Evolutionary conservation across 2,797 vertebrate species (phyloP).

Genomic region (Leucoraja ocellata): DNA sequence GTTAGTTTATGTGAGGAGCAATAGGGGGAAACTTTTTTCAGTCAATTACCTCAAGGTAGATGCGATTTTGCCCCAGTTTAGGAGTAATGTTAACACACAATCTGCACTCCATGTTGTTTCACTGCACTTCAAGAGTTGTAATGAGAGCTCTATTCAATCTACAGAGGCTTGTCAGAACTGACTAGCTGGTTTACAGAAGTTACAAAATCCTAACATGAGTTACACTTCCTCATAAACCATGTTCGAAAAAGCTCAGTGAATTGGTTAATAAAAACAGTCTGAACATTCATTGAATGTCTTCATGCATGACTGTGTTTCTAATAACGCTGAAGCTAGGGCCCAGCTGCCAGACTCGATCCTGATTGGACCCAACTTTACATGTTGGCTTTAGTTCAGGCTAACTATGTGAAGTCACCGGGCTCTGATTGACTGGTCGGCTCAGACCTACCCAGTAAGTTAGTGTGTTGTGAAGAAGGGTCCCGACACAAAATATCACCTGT

Average conservation of each 20-base stretch:
- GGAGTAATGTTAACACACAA: not conserved
- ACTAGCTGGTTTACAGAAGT: not conserved
- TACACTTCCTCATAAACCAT: not conserved
- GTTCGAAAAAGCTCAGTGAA: not conserved
- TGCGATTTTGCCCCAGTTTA: not conserved
- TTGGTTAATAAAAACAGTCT: not conserved
- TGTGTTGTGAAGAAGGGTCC: too few species aligned
- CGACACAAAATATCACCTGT: too few species aligned
- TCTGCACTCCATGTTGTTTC: not conserved
- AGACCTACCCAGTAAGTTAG: too few species aligned
- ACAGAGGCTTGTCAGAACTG: not conserved
- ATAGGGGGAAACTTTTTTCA: too few species aligned
- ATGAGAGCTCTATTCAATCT: not conserved
- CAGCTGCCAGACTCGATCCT: too few species aligned
- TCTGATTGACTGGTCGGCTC: too few species aligned
- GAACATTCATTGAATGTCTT: not conserved
- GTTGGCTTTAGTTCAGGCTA: too few species aligned
- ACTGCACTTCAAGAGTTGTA: not conserved
- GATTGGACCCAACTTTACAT: too few species aligned
- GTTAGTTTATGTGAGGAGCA: too few species aligned
- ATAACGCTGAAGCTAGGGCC: not conserved
- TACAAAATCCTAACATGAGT: not conserved
- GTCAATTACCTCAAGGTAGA: too few species aligned
- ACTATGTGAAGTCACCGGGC: too few species aligned
- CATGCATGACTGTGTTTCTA: not conserved